Evolutionary conservation across 2,113 vertebrate species (phyloP).

Genomic region (Phasianus colchicus): DNA sequence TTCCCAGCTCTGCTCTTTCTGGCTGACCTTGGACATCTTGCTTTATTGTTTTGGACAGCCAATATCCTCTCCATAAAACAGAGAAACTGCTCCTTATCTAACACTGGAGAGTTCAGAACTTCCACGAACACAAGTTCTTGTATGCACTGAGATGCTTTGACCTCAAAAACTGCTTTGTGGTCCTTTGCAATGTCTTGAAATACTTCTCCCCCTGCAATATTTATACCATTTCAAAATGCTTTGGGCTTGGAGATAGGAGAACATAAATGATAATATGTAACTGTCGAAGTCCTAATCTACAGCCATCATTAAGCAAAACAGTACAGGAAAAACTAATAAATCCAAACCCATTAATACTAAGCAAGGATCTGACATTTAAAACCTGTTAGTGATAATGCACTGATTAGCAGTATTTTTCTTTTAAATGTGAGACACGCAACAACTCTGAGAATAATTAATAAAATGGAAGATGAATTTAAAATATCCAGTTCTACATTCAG

Average conservation of each 20-base stretch:
- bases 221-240: conserved; percentile 23
- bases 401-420: conserved; percentile 47
- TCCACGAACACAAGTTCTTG: not conserved
- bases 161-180: not conserved
- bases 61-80: not conserved
- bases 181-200: not conserved
- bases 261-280: conserved; percentile 16
- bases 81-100: not conserved
- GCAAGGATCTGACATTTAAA: conserved; percentile 27
- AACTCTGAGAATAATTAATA: conserved; percentile 21
- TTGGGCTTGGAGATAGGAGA: not conserved
- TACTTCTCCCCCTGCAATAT: not conserved
- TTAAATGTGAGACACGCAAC: conserved; percentile 13
- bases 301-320: conserved; percentile 22
- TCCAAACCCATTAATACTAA: not conserved
- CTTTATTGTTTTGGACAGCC: not conserved
- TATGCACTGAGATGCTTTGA: not conserved
- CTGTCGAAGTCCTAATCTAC: conserved; percentile 1
- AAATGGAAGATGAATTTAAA: conserved; percentile 19
- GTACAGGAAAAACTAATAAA: conserved; percentile 42
- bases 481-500: conserved; percentile 13
- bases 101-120: not conserved
- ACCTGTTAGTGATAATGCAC: not conserved
- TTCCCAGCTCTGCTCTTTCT: not conserved
- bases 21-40: not conserved